phyloP scores from a whole-genome alignment of 2,797 vertebrate genomes.

The Erethizon dorsatum region DNA sequence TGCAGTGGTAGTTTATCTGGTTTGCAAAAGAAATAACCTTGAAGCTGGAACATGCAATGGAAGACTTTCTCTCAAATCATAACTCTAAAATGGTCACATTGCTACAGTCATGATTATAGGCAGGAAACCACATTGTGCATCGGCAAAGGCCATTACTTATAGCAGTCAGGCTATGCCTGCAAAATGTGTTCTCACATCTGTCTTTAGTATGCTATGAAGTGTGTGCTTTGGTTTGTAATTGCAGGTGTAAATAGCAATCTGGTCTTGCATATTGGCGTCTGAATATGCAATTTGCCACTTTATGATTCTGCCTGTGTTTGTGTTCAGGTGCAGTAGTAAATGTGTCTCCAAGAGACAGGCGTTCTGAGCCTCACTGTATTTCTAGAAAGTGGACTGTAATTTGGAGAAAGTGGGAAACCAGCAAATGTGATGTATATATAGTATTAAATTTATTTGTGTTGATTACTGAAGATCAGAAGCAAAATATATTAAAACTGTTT shows the following conservation, averaged over 20 bases:
- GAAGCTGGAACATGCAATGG: not conserved
- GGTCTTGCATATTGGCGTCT: conserved; percentile 56
- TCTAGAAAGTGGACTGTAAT: not conserved
- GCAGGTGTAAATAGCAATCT: conserved; percentile 72
- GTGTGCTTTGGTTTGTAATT: conserved; percentile 50
- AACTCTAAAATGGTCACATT: not conserved
- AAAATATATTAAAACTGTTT: not conserved
- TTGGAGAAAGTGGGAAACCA: not conserved
- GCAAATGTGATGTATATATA: not conserved
- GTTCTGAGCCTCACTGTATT: not conserved
- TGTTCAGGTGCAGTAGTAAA: conserved; percentile 47
- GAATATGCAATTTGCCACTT: conserved; percentile 62
- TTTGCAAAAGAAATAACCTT: conserved; percentile 9
- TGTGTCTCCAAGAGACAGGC: not conserved
- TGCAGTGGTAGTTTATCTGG: not conserved
- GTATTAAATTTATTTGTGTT: not conserved
- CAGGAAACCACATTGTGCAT: not conserved
- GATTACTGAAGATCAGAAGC: conserved; percentile 14
- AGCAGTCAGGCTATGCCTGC: not conserved
- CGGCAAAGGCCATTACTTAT: not conserved
- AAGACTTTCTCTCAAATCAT: not conserved
- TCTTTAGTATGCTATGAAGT: not conserved
- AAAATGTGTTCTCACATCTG: not conserved
- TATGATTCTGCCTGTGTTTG: conserved; percentile 32
- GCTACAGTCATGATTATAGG: not conserved